phyloP scores from a whole-genome alignment of 1,140 invertebrate genomes.

The Cherax destructor region DNA sequence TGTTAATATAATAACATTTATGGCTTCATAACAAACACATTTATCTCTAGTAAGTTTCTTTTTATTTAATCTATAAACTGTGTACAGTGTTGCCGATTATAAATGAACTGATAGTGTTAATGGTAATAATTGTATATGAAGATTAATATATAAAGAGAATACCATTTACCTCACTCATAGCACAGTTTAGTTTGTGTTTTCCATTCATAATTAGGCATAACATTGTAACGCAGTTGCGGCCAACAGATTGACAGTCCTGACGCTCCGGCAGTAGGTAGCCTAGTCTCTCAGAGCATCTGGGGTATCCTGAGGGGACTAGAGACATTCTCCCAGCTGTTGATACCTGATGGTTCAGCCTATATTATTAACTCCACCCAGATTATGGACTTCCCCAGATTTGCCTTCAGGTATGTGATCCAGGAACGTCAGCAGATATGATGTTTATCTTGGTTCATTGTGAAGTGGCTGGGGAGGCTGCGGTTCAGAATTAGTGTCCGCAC shows the following conservation, averaged over 20 bases:
- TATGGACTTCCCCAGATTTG: slow-evolving; percentile 84
- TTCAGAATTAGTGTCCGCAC: too few species aligned
- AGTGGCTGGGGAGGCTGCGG: too few species aligned
- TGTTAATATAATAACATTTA: too few species aligned
- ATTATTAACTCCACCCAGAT: slow-evolving; percentile 79
- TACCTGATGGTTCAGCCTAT: slow-evolving; percentile 71
- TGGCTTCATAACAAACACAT: too few species aligned
- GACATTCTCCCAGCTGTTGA: slow-evolving; percentile 76
- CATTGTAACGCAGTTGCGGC: slow-evolving; percentile 28
- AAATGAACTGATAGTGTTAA: background rate
- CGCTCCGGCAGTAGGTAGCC: slow-evolving; percentile 44
- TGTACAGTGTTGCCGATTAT: too few species aligned
- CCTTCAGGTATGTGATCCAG: slow-evolving; percentile 49
- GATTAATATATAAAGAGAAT: background rate
- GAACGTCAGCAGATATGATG: background rate
- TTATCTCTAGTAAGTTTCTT: too few species aligned
- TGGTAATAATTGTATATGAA: background rate
- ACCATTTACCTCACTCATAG: background rate
- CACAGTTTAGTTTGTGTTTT: background rate
- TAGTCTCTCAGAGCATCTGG: slow-evolving; percentile 73
- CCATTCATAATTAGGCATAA: background rate
- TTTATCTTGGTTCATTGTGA: too few species aligned
- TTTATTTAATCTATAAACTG: too few species aligned
- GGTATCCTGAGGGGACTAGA: slow-evolving; percentile 75
- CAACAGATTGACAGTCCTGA: slow-evolving; percentile 68